Conservation (phyloP, 37 sponge, comb jelly and placozoan genomes). For the Mnemiopsis leidyi region DNA sequence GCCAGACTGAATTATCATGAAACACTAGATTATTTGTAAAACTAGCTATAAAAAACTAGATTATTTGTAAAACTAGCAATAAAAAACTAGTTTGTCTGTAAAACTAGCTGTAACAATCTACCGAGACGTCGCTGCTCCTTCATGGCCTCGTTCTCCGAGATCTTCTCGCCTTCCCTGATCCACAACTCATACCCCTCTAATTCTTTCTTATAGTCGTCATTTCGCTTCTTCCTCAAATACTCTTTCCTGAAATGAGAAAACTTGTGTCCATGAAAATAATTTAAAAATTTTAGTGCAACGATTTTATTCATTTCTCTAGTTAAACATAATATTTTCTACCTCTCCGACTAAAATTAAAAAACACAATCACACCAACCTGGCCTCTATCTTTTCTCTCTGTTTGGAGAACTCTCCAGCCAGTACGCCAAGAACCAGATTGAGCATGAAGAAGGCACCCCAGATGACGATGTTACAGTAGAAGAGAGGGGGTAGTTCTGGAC, state of each 20-base stretch:
- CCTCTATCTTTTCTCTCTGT: constrained; percentile 55
- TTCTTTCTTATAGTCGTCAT: constrained; percentile 55
- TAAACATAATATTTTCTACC: too few species aligned
- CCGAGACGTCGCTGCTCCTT: background rate
- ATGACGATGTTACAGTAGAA: constrained; percentile 73
- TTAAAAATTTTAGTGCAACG: too few species aligned
- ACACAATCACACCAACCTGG: constrained; percentile 4
- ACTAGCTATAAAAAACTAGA: too few species aligned
- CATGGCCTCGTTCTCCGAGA: background rate
- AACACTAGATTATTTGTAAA: background rate
- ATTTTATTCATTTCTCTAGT: too few species aligned
- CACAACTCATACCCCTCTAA: constrained; percentile 52
- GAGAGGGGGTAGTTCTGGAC: constrained; percentile 68
- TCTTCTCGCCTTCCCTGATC: constrained; percentile 54
- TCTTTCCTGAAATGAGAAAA: constrained; percentile 40
- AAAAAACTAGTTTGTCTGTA: background rate
- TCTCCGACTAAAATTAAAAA: too few species aligned
- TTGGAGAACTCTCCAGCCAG: constrained; percentile 65
- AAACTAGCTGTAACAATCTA: background rate
- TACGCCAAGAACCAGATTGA: constrained; percentile 79
- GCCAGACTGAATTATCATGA: too few species aligned
- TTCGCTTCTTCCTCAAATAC: constrained; percentile 46
- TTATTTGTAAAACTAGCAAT: background rate
- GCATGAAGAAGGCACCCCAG: constrained; percentile 77
- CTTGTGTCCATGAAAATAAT: too few species aligned